Percentiles rank a stretch among this genome's conserved stretches.
Conservation (phyloP, 2,888 invertebrate species). For the Amorpha juglandis region DNA sequence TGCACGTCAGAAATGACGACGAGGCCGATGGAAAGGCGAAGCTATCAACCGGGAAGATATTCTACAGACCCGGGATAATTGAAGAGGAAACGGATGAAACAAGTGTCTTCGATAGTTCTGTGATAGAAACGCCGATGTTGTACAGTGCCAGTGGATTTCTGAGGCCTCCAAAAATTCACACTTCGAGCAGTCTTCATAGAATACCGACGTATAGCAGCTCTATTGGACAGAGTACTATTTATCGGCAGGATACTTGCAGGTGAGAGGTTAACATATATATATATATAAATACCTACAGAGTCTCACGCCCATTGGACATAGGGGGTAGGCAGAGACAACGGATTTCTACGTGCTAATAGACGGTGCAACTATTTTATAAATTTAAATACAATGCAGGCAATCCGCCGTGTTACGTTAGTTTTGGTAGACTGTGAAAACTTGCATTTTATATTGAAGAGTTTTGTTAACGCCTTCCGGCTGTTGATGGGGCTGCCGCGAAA, state of each 20-base stretch:
- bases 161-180: slow-evolving; percentile 65
- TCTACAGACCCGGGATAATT: slow-evolving; percentile 75
- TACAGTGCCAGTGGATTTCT: slow-evolving; percentile 61
- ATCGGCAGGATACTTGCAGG: slow-evolving; percentile 84
- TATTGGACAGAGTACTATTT: slow-evolving; percentile 82
- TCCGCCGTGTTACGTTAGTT: too few relatives aligned
- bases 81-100: slow-evolving; percentile 79
- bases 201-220: slow-evolving; percentile 86
- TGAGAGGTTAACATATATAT: slow-evolving; percentile 39
- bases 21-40: slow-evolving; percentile 57
- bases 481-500: too few relatives aligned
- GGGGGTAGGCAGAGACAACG: too few relatives aligned
- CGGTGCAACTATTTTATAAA: too few relatives aligned
- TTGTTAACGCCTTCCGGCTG: too few relatives aligned
- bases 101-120: slow-evolving; percentile 75
- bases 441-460: too few relatives aligned
- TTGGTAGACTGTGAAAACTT: too few relatives aligned
- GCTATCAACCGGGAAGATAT: slow-evolving; percentile 74
- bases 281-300: too few relatives aligned
- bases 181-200: slow-evolving; percentile 79
- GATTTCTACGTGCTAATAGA: too few relatives aligned
- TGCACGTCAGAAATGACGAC: slow-evolving; percentile 65
- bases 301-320: too few relatives aligned
- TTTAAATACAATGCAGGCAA: too few relatives aligned
- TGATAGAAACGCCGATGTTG: slow-evolving; percentile 75